Base-by-base conservation (phyloP, 2,113 vertebrate genomes). In the Pseudonaja textilis region DNA sequence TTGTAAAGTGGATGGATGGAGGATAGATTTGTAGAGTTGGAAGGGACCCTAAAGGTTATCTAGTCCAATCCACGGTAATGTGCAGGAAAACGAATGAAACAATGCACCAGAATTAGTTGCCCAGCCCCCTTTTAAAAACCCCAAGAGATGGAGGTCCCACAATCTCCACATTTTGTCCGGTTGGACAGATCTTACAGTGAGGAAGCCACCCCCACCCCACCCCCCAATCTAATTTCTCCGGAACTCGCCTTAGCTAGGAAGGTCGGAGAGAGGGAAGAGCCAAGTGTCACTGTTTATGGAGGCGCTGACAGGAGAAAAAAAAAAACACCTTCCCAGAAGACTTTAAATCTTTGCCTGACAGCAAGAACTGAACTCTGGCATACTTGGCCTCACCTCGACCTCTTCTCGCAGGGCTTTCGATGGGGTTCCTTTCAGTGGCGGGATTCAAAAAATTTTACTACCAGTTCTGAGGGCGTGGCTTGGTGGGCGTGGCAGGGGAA, bases 191-290 rank as follows among this genome's bases (percentile, higher is more conserved):
- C 29, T 34, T 34, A 74, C 14, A 20, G 69, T 1, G n/a, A 34
- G 69, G 5, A 74, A 74, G 14, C 0, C 18, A 42, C 42, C 3
- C 42, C 3, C 42, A 1, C 4, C 5, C 0, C 16, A 0, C 2
- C 25, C 9, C 57, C 3, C 34, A 0, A 18, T 18, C 5, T 39
- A 18, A 8, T 81, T 20, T 81, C 69, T 6, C 18, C 18, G 18
- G 69, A n/a, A 81, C n/a, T 34, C 16, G 6, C 18, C 16, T 6
- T 39, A 81, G 18, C 69, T 16, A 39, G 6, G 34, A 20, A 81
- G 3, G 69, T 20, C 69, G 16, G 34, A 39, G 2, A 81, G 45
- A 87, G 25, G 85, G 85, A 26, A 5, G 25, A 87, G 3, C 85
- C 42, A 29, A 87, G 22, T 5, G 2, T 39, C 69, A 8, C 12